Conservation (phyloP, 2,113 vertebrate genomes). For the Alouatta palliata region DNA sequence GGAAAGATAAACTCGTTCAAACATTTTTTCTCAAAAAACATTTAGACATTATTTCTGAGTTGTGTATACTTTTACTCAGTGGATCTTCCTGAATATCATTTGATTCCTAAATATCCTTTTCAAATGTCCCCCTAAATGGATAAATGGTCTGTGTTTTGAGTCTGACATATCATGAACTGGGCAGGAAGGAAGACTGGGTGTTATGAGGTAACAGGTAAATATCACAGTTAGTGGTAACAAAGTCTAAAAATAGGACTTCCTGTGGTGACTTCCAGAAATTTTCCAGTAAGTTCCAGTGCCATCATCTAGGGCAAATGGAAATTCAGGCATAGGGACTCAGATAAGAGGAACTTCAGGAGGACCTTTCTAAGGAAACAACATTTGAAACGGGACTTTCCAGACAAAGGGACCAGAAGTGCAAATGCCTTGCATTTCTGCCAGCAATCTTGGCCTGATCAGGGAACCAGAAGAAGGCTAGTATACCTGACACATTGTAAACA, state of each 20-base stretch:
- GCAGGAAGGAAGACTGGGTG: neutral
- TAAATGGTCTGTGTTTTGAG: neutral
- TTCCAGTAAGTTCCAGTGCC: neutral
- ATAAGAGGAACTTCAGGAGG: constrained; percentile 27
- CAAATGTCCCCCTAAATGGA: neutral
- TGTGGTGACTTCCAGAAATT: neutral
- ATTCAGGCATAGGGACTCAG: neutral
- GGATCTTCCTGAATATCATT: constrained; percentile 11
- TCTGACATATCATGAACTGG: neutral
- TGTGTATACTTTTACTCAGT: neutral
- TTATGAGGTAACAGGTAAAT: neutral
- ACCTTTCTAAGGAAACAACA: neutral
- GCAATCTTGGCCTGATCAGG: neutral
- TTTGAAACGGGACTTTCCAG: constrained; percentile 29
- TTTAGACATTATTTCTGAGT: neutral
- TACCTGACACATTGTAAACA: neutral
- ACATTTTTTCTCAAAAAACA: neutral
- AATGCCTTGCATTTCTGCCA: constrained; percentile 14
- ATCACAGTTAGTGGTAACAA: neutral
- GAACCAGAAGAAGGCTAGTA: neutral
- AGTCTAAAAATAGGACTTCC: neutral
- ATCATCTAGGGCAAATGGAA: neutral
- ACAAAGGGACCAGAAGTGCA: neutral
- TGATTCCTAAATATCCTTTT: constrained; percentile 1
- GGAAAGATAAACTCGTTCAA: constrained; percentile 28